These are phyloP conservation scores for Diadophis punctatus DNA, from an alignment of 2,113 vertebrate species.

Conservation along the genomic window DNA sequence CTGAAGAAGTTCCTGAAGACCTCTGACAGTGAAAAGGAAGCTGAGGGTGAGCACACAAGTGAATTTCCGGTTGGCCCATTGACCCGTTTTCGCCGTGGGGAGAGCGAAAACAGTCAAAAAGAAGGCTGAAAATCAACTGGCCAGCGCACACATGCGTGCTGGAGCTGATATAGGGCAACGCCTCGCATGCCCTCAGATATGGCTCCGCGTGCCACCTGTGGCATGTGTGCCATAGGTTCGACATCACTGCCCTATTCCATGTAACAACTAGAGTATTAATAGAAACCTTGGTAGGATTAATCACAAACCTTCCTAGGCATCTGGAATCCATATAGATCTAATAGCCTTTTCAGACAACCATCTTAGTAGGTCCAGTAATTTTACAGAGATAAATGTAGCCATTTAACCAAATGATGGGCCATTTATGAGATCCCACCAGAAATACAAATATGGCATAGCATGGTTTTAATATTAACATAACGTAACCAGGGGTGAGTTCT, in stretches of 20 bases:
- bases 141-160: no score
- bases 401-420: not conserved
- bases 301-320: not conserved
- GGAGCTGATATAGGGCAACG: no score
- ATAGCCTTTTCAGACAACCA: not conserved
- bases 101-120: no score
- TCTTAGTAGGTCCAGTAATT: not conserved
- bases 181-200: no score
- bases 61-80: no score
- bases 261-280: not conserved
- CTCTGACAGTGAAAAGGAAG: no score
- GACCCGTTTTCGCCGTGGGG: no score
- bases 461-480: not conserved
- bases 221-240: no score
- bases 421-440: not conserved
- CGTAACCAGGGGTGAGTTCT: not conserved
- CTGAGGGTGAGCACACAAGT: no score
- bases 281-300: not conserved
- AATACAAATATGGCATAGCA: not conserved
- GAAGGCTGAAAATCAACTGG: no score
- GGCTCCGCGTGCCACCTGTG: no score
- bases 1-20: no score
- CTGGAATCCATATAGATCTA: not conserved
- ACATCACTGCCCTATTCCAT: not conserved
- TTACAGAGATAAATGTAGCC: not conserved